Base-by-base conservation (phyloP, 1,140 invertebrate species). In the Mya arenaria region DNA sequence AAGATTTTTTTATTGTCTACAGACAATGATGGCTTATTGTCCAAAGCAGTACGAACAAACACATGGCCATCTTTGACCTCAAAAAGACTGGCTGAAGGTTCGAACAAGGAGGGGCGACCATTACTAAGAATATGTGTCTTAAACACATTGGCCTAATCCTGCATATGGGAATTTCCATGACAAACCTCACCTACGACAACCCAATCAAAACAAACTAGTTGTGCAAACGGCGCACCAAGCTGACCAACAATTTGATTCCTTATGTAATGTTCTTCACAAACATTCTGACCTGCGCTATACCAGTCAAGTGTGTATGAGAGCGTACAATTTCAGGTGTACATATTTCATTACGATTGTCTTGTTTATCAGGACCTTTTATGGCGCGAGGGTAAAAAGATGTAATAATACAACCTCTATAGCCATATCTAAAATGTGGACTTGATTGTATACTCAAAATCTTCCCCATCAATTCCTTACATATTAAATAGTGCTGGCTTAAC, bases 1-100 rank as follows among this genome's bases (percentile, higher is more conserved):
- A 89, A 56, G 3, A 74, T 55, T 85, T 71, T 62, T 90, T 72
- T 1, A 81, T 25, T 17, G 32, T 82, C 71, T 2, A 77, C 73
- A 25, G 80, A 82, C 15, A 79, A 13, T 19, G 72, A 69, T 19
- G 60, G 44, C 23, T 78, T 85, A 41, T 78, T 60, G 44, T 81
- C 74, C 55, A 74, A n/a, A 3, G 4, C n/a, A 25, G 10, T 15
- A 34, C 30, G 41, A 73, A 73, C n/a, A n/a, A n/a, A n/a, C 8
- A 73, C 48, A 19, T 30, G 30, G 25, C 52, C 66, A 66, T 68
- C 37, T 39, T 44, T 34, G 13, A 48, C 5, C 3, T 23, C 4
- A 52, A 10, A 28, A 1, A 4, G 3, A 52, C 52, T 48, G 15
- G 1, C 32, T 48, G 39, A 52, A 6, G 44, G 66, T 30, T 69